These are phyloP conservation scores for Hemitrygon akajei DNA, from an alignment of 2,797 vertebrate genomes.

Conservation along the genomic window DNA sequence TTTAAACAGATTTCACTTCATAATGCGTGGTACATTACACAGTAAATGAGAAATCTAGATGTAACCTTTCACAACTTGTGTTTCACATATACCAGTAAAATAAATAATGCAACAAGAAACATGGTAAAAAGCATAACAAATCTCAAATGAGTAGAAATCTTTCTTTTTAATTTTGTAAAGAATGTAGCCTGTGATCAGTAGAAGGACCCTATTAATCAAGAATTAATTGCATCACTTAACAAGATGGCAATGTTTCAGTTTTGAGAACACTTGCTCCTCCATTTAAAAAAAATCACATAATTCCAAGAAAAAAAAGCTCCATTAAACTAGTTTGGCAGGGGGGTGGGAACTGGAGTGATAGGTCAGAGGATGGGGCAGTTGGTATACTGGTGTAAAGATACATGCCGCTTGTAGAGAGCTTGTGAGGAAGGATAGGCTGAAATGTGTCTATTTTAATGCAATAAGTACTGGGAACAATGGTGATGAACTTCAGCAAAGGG, in stretches of 20 bases:
- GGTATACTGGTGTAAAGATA: no score
- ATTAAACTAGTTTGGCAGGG: not conserved
- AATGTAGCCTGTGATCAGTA: not conserved
- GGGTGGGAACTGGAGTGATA: no score
- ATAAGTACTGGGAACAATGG: no score
- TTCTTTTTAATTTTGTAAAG: not conserved
- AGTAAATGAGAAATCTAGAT: not conserved
- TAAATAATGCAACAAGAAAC: not conserved
- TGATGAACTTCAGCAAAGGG: no score
- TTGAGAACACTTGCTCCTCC: not conserved
- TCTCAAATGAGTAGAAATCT: not conserved
- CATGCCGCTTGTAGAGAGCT: no score
- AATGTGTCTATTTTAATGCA: no score
- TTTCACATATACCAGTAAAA: not conserved
- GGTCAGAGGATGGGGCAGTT: no score
- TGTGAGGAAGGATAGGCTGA: no score
- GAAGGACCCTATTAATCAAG: not conserved
- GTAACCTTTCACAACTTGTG: slow-evolving; percentile 18
- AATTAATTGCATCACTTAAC: not conserved
- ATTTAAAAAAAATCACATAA: not conserved
- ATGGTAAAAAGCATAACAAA: not conserved
- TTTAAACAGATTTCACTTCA: slow-evolving; percentile 25
- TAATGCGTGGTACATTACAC: not conserved
- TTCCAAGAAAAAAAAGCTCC: not conserved
- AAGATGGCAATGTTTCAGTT: not conserved